Base-by-base conservation (phyloP, 2,113 vertebrate species). In the Dolichotis patagonum region DNA sequence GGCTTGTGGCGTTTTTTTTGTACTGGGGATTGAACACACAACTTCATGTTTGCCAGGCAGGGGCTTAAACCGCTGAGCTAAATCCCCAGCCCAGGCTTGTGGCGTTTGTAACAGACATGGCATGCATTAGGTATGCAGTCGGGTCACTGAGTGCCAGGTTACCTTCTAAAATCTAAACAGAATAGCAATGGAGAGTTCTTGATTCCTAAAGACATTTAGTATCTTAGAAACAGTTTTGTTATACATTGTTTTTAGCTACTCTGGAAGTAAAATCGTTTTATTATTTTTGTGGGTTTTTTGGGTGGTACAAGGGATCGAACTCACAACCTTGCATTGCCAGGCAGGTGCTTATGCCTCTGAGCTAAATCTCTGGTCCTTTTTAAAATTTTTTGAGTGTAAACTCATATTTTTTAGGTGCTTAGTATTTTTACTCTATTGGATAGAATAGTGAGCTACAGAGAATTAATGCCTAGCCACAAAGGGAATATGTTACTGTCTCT, bases 101-200 rank as follows among this genome's bases (percentile, higher is more conserved):
- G 46, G 83, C 20, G 85, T 54, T 49, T 95, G 84, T 78, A 85
- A 88, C 5, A 95, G 90, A 94, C 0, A 56, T 1, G 71, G 69
- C 58, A 62, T 73, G 87, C n/a, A 95, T 94, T 90, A 94, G 91
- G 38, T 16, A 95, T 49, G 81, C 94, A 95, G 91, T 52, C 2
- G 89, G 80, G 46, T 49, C 62, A 60, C 87, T 20, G 60, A 80
- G 77, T 38, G 49, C 78, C 35, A 88, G 84, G 38, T 96, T 58
- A 87, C 38, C 19, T 90, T 86, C 9, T 8, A 58, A 89, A 80
- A 65, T 69, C 83, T 32, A 94, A 73, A 63, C 4, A 86, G 80
- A 94, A 73, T 71, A 46, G 30, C 38, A 85, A 1, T 8, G 5
- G 58, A 95, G 38, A 77, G 28, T 30, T 88, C n/a, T 81, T 84